These are phyloP conservation scores for Coluber constrictor DNA, from an alignment of 2,797 vertebrate genomes.

Conservation along the genomic window DNA sequence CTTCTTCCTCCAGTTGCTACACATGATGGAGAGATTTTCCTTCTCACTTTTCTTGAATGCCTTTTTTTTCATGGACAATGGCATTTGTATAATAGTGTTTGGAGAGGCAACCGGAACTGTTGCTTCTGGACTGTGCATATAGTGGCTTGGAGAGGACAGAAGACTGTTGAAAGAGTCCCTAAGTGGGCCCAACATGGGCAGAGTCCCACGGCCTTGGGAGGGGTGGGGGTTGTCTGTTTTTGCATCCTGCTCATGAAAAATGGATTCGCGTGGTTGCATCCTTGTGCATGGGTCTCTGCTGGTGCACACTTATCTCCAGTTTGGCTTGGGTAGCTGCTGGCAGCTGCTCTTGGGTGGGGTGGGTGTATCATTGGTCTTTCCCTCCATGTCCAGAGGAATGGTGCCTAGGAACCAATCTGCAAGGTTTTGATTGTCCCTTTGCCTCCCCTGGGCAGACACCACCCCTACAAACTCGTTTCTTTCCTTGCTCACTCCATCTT, in stretches of 20 bases:
- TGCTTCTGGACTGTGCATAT: neutral
- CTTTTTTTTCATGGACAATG: conserved; percentile 24
- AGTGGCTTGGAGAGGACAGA: neutral
- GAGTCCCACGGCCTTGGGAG: neutral
- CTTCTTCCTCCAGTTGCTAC: neutral
- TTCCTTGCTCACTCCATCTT: neutral
- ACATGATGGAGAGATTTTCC: neutral
- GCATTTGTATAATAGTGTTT: conserved; percentile 45
- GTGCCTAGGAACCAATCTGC: neutral
- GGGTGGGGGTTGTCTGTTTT: neutral
- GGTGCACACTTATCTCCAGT: too few relatives aligned
- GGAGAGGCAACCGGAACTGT: neutral
- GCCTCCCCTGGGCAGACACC: neutral
- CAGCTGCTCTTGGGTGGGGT: neutral
- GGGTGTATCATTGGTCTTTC: neutral
- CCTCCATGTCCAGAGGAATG: neutral
- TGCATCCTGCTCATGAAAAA: neutral
- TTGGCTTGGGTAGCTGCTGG: neutral
- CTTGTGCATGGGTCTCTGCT: neutral
- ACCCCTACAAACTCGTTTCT: neutral
- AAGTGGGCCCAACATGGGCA: neutral
- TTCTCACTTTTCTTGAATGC: neutral
- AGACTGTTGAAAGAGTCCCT: neutral
- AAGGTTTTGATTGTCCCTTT: neutral
- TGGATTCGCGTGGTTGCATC: neutral